Percentiles rank a stretch among this genome's conserved stretches.
phyloP scores from a whole-genome alignment of 2,113 vertebrate genomes.

The Parotia lawesii region DNA sequence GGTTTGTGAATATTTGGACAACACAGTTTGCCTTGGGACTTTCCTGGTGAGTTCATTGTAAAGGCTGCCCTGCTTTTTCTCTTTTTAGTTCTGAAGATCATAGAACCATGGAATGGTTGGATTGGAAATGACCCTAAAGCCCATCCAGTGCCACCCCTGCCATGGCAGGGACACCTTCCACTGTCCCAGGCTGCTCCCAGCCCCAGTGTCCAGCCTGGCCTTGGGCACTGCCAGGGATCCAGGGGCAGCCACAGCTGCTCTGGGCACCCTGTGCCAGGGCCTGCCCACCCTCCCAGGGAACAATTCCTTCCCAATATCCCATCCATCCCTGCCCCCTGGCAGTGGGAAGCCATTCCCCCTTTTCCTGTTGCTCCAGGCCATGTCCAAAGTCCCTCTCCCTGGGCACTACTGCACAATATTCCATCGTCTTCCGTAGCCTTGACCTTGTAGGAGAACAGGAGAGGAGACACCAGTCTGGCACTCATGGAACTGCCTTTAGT shows the following conservation, averaged over 20 bases:
- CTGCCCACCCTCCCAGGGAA: accelerated
- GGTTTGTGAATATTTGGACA: neutral
- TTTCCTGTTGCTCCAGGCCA: neutral
- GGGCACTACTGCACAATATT: neutral
- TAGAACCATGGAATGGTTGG: neutral
- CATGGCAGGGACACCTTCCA: neutral
- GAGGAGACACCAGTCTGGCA: neutral
- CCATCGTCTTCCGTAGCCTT: neutral
- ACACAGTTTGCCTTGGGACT: neutral
- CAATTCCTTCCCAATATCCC: neutral
- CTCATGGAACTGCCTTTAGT: neutral
- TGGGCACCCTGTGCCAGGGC: neutral
- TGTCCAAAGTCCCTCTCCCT: neutral
- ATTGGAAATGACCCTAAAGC: neutral
- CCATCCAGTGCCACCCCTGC: neutral
- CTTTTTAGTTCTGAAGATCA: neutral
- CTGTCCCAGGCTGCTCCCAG: neutral
- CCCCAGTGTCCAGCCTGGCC: neutral
- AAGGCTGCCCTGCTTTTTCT: neutral
- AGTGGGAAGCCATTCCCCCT: neutral
- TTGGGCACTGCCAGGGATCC: neutral
- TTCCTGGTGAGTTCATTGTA: neutral
- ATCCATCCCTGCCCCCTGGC: neutral
- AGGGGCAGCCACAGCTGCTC: neutral
- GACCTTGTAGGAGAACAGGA: neutral